Evolutionary conservation across 2,797 vertebrate species (phyloP).

Genomic region (Hipposideros larvatus): DNA sequence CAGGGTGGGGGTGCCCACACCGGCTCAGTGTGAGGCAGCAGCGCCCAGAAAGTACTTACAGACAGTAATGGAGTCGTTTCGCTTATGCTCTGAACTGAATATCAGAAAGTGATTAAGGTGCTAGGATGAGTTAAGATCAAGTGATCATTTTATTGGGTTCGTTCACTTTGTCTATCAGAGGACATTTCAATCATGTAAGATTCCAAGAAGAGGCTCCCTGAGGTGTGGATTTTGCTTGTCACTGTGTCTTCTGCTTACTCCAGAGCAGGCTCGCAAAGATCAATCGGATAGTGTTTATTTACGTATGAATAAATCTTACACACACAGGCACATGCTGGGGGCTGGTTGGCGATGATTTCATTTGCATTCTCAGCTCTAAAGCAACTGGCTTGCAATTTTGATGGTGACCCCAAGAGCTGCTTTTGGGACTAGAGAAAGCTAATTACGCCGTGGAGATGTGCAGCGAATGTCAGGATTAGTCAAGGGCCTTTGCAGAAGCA

Average conservation of each 20-base stretch:
- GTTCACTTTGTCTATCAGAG: neutral
- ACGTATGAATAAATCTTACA: too few species aligned
- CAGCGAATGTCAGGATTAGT: too few species aligned
- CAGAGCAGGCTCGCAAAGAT: neutral
- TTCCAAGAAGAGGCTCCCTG: neutral
- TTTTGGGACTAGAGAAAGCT: too few species aligned
- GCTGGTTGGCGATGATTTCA: too few species aligned
- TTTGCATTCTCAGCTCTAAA: too few species aligned
- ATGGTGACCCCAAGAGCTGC: too few species aligned
- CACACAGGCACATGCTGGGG: too few species aligned
- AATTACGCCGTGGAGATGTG: too few species aligned
- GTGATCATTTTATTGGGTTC: accelerated
- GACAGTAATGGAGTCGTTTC: accelerated
- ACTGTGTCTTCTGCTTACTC: neutral
- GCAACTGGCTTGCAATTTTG: too few species aligned
- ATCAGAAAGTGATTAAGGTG: accelerated
- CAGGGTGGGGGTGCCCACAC: accelerated
- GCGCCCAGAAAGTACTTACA: accelerated
- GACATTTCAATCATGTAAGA: neutral
- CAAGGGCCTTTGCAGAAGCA: too few species aligned
- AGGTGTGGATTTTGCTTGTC: neutral
- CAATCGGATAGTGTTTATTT: too few species aligned
- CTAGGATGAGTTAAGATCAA: accelerated
- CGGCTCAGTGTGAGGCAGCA: neutral
- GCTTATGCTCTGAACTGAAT: accelerated